Conservation (phyloP, 2,113 vertebrate species). For the Takifugu flavidus region DNA sequence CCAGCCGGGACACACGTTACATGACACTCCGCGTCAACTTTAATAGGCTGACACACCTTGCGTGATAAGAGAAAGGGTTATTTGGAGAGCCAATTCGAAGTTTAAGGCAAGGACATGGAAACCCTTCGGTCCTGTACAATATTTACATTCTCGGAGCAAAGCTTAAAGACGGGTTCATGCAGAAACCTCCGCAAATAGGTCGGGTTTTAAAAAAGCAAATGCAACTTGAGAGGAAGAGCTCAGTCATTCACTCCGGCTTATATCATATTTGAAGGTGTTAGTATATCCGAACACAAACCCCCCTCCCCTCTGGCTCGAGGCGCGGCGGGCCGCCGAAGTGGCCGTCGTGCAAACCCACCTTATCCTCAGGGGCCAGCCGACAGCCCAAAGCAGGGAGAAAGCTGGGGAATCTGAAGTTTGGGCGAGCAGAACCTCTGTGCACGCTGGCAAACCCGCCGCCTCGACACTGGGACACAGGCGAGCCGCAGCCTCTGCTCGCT, state of each 20-base stretch:
- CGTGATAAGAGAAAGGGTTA: too few species aligned
- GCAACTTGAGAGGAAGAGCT: constrained; percentile 37
- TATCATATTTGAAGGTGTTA: constrained; percentile 25
- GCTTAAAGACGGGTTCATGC: neutral
- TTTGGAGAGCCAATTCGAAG: too few species aligned
- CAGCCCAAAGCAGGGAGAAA: constrained; percentile 62
- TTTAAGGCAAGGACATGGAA: too few species aligned
- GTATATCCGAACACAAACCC: constrained; percentile 23
- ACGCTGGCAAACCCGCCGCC: constrained; percentile 57
- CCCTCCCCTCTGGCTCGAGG: constrained; percentile 10
- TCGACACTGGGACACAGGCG: constrained; percentile 65
- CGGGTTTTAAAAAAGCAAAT: constrained; percentile 38
- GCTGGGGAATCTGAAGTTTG: constrained; percentile 52
- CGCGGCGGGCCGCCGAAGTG: constrained; percentile 9
- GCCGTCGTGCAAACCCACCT: constrained; percentile 62
- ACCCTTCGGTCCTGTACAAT: too few species aligned
- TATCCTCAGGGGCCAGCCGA: constrained; percentile 53
- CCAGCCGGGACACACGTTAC: too few species aligned
- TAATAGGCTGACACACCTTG: too few species aligned
- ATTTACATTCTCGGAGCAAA: neutral
- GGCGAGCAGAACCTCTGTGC: constrained; percentile 63
- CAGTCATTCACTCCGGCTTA: constrained; percentile 22
- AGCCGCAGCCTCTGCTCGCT: constrained; percentile 69
- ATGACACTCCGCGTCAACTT: too few species aligned
- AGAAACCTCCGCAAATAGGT: constrained; percentile 10